These are phyloP conservation scores for Pyrochroa serraticornis DNA, from an alignment of 2,888 invertebrate genomes.

Conservation along the genomic window DNA sequence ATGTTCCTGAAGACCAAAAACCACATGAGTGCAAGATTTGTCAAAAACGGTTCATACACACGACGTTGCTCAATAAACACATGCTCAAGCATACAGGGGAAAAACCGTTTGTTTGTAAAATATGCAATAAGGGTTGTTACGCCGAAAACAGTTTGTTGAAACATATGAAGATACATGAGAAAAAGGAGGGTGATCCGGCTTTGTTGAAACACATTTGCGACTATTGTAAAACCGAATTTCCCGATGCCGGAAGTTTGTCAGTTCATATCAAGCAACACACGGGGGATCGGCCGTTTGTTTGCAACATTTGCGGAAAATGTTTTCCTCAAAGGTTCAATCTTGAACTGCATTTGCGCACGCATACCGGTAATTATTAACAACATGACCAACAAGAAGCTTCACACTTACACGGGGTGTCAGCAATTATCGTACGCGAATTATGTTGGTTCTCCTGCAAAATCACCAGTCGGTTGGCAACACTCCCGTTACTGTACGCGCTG, in stretches of 20 bases:
- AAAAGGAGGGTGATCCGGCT: slow-evolving; percentile 58
- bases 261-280: slow-evolving; percentile 58
- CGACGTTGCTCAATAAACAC: slow-evolving; percentile 58
- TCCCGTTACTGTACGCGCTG: too few relatives aligned
- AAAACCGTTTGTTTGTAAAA: slow-evolving; percentile 59
- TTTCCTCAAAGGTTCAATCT: slow-evolving; percentile 58
- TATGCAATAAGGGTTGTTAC: slow-evolving; percentile 56
- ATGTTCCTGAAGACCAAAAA: slow-evolving; percentile 56
- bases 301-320: slow-evolving; percentile 57
- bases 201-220: slow-evolving; percentile 58
- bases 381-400: too few relatives aligned
- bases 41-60: slow-evolving; percentile 58
- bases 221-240: slow-evolving; percentile 58
- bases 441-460: too few relatives aligned
- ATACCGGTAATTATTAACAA: slow-evolving; percentile 46
- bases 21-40: slow-evolving; percentile 59
- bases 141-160: slow-evolving; percentile 58
- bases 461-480: too few relatives aligned
- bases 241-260: slow-evolving; percentile 52
- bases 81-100: slow-evolving; percentile 58
- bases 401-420: slow-evolving; percentile 24
- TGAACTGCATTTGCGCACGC: slow-evolving; percentile 56
- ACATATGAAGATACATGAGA: slow-evolving; percentile 59
- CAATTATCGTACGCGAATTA: too few relatives aligned
- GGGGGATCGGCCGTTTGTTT: slow-evolving; percentile 57